phyloP scores from a whole-genome alignment of 2,797 vertebrate genomes.

The Tenualosa ilisha region DNA sequence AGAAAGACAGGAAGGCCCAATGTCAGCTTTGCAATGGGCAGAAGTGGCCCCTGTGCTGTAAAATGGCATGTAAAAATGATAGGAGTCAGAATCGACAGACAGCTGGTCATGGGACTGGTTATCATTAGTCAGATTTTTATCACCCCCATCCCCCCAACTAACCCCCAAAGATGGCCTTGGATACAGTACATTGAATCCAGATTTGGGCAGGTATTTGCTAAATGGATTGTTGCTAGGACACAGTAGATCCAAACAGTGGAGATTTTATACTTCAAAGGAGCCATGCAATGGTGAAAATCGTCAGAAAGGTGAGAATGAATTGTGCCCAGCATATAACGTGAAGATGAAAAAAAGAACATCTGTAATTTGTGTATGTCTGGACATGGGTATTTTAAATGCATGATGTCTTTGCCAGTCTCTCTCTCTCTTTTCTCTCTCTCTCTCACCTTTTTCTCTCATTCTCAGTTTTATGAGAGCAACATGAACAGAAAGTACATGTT shows the following conservation, averaged over 20 bases:
- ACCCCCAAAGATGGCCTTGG: not conserved
- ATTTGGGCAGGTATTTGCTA: conserved; percentile 18
- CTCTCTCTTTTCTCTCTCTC: not conserved
- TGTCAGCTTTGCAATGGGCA: not conserved
- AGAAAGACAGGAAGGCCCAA: not conserved
- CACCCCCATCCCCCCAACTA: not conserved
- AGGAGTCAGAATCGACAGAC: not conserved
- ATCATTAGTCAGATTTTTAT: conserved; percentile 7
- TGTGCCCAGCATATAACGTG: conserved; percentile 45
- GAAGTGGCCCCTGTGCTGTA: not conserved
- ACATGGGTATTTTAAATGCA: conserved; percentile 49
- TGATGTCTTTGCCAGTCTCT: conserved; percentile 47
- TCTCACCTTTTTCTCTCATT: conserved; percentile 21
- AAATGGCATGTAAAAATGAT: not conserved
- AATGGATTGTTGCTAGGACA: conserved; percentile 35
- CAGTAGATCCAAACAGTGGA: conserved; percentile 23
- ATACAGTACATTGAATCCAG: conserved; percentile 26
- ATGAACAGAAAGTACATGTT: conserved; percentile 51
- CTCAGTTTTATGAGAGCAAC: conserved; percentile 39
- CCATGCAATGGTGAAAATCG: conserved; percentile 49
- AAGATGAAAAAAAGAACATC: conserved; percentile 48
- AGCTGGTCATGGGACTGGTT: not conserved
- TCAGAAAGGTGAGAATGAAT: conserved; percentile 39
- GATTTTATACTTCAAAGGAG: conserved; percentile 29
- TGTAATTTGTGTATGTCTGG: conserved; percentile 42